These are phyloP conservation scores for Tragelaphus strepsiceros DNA, from an alignment of 2,113 vertebrate species.

Conservation along the genomic window DNA sequence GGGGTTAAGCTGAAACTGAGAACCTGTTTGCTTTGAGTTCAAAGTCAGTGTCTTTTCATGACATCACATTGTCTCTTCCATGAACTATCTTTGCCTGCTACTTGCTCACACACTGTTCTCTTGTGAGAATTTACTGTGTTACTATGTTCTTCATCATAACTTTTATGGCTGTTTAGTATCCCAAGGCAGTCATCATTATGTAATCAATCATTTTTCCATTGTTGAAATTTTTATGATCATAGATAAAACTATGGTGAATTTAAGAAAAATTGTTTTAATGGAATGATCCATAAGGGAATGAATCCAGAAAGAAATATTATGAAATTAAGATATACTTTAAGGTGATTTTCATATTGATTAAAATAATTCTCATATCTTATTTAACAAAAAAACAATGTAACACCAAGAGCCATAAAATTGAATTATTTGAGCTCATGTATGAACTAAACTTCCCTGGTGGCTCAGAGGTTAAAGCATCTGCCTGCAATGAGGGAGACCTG, in stretches of 20 bases:
- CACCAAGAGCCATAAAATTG: neutral
- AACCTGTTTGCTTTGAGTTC: neutral
- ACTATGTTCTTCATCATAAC: neutral
- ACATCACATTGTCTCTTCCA: neutral
- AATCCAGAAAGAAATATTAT: constrained; percentile 1
- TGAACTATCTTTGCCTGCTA: neutral
- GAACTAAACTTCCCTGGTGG: too few species aligned
- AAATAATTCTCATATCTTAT: constrained; percentile 16
- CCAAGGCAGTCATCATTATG: neutral
- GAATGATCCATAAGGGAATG: neutral
- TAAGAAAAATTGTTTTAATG: neutral
- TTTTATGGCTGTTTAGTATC: neutral
- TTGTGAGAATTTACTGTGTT: neutral
- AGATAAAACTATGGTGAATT: neutral
- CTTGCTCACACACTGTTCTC: neutral
- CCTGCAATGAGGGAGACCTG: too few species aligned
- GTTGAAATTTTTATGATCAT: neutral
- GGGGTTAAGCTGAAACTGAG: neutral
- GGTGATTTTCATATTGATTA: neutral
- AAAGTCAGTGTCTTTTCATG: neutral
- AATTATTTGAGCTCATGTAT: neutral
- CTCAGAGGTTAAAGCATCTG: too few species aligned
- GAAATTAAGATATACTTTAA: neutral
- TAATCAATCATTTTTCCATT: neutral
- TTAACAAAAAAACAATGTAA: neutral